A percentile compares a stretch with the other conserved stretches of the same genome.
Evolutionary conservation across 2,113 vertebrate species (phyloP).

Genomic region (Lampris megalopsis): DNA sequence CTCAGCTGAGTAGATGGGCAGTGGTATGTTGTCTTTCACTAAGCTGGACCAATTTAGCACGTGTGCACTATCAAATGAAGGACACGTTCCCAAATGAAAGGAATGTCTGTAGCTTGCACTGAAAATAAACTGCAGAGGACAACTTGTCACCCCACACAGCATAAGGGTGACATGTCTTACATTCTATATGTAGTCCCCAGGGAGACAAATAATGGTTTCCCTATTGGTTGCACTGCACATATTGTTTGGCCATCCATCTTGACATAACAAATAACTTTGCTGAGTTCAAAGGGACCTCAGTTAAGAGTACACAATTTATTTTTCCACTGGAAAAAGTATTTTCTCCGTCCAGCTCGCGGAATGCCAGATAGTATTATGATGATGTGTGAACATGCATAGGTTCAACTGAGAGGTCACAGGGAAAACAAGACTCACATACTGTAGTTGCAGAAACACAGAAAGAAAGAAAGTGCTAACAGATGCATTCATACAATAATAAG

Average conservation of each 20-base stretch:
- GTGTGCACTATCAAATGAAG: not conserved
- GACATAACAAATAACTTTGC: constrained; percentile 11
- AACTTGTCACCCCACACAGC: constrained; percentile 21
- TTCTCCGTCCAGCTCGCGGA: constrained; percentile 32
- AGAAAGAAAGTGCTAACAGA: constrained; percentile 1
- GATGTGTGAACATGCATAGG: constrained; percentile 19
- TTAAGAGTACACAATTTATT: constrained; percentile 2
- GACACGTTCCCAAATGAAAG: constrained; percentile 37
- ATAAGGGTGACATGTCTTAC: not conserved
- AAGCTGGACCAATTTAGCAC: not conserved
- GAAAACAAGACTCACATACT: constrained; percentile 28
- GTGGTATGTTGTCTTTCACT: not conserved
- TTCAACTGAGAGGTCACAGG: constrained; percentile 65
- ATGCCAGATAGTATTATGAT: constrained; percentile 68
- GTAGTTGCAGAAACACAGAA: constrained; percentile 11
- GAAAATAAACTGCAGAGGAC: constrained; percentile 54
- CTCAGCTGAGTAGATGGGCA: too few relatives aligned
- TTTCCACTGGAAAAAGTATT: constrained; percentile 31
- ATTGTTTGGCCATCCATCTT: not conserved
- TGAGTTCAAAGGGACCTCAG: constrained; percentile 20
- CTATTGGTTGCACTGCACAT: not conserved
- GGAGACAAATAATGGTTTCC: not conserved
- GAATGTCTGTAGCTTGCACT: constrained; percentile 33
- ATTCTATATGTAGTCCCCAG: not conserved
- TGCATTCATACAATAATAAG: not conserved